Evolutionary conservation across 2,797 vertebrate genomes (phyloP).

Genomic region (Amazonetta brasiliensis): DNA sequence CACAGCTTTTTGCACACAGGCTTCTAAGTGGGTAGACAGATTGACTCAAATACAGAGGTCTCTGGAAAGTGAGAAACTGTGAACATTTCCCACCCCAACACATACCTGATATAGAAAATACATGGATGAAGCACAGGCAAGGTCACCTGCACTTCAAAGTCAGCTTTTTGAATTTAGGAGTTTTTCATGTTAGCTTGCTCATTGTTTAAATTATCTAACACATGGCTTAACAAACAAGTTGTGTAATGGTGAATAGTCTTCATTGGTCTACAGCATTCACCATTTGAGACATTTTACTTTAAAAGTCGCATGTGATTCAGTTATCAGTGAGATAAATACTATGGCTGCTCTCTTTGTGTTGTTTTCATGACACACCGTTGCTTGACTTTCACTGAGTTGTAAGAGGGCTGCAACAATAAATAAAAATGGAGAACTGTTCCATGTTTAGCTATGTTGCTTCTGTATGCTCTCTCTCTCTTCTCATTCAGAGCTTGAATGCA

Average conservation of each 20-base stretch:
- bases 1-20: not conserved
- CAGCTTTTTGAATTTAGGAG: not conserved
- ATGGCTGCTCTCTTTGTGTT: not conserved
- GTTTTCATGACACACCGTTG: not conserved
- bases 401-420: not conserved
- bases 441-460: not conserved
- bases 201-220: not conserved
- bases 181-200: not conserved
- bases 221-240: not conserved
- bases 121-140: not conserved
- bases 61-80: not conserved
- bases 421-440: not conserved
- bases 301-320: not conserved
- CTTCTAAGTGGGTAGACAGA: not conserved
- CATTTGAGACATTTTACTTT: not conserved
- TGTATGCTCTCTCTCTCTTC: not conserved
- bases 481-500: not conserved
- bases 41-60: not conserved
- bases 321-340: not conserved
- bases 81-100: not conserved
- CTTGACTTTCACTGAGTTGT: not conserved
- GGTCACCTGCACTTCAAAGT: not conserved
- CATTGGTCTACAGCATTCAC: not conserved
- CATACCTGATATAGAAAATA: not conserved
- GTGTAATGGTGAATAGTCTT: not conserved